These are phyloP conservation scores for Pelodytes ibericus DNA, from an alignment of 2,797 vertebrate genomes.

Conservation along the genomic window DNA sequence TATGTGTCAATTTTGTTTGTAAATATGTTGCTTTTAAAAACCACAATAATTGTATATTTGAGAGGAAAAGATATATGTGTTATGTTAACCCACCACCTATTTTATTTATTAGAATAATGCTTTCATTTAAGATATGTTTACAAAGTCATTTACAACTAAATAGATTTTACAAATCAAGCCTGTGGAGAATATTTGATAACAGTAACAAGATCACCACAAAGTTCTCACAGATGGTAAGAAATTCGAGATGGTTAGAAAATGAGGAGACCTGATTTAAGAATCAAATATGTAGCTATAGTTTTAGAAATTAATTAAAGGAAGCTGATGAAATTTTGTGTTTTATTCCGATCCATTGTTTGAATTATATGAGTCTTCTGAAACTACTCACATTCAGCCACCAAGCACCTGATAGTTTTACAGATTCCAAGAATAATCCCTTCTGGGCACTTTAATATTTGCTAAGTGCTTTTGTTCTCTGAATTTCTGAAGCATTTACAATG, in stretches of 20 bases:
- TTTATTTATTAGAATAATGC: no score
- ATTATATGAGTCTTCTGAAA: conserved; percentile 53
- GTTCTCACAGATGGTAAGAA: no score
- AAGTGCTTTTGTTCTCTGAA: conserved; percentile 48
- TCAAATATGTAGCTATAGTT: not conserved
- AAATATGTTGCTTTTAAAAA: no score
- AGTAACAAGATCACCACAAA: no score
- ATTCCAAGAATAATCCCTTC: conserved; percentile 22
- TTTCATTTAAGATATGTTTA: no score
- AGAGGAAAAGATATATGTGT: no score
- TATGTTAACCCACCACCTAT: no score
- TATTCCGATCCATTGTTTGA: conserved; percentile 49
- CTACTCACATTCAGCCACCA: conserved; percentile 49
- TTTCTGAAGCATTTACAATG: conserved; percentile 39
- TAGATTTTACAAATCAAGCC: no score
- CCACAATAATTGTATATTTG: no score
- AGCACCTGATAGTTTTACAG: conserved; percentile 50
- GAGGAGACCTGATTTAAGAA: not conserved
- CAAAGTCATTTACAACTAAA: no score
- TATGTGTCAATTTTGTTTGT: no score
- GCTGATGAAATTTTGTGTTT: conserved; percentile 3
- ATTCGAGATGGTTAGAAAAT: not conserved
- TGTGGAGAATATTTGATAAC: no score
- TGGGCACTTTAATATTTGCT: conserved; percentile 26
- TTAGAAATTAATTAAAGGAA: not conserved